Evolutionary conservation across 1,140 invertebrate genomes (phyloP).

Genomic region (Musca domestica): DNA sequence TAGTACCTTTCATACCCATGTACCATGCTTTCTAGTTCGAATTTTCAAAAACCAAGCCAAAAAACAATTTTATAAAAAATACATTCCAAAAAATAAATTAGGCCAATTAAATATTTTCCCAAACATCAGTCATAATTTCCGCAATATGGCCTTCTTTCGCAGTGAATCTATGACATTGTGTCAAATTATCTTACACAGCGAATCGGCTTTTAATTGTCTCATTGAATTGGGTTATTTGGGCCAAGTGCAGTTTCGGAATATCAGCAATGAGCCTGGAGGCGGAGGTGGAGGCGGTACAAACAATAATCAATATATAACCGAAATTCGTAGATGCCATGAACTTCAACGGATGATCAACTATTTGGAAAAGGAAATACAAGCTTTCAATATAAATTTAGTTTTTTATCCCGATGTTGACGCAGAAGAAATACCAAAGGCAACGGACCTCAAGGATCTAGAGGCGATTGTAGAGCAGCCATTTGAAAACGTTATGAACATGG

Average conservation of each 20-base stretch:
- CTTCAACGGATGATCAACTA: constrained; percentile 90
- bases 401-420: constrained; percentile 69
- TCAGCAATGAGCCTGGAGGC: constrained; percentile 61
- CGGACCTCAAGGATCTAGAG: constrained; percentile 94
- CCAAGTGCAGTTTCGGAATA: constrained; percentile 41
- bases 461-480: constrained; percentile 74
- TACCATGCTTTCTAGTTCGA: background rate
- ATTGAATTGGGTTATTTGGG: constrained; percentile 39
- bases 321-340: constrained; percentile 85
- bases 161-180: constrained; percentile 46
- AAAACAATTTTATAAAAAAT: background rate
- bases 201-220: constrained; percentile 44
- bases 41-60: background rate
- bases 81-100: background rate
- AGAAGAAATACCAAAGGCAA: constrained; percentile 87
- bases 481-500: constrained; percentile 85
- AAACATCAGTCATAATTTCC: no score
- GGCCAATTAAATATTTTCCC: no score
- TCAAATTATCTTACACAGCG: constrained; percentile 39
- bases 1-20: no score
- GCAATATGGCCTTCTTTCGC: constrained; percentile 37
- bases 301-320: constrained; percentile 89
- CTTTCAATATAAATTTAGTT: constrained; percentile 89
- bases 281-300: constrained; percentile 78
- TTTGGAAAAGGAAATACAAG: constrained; percentile 92